Evolutionary conservation across 37 sponge, comb jelly and placozoan species (phyloP), one percentile per base, ranked within the genome.

Genomic region (Oopsacas minuta): DNA sequence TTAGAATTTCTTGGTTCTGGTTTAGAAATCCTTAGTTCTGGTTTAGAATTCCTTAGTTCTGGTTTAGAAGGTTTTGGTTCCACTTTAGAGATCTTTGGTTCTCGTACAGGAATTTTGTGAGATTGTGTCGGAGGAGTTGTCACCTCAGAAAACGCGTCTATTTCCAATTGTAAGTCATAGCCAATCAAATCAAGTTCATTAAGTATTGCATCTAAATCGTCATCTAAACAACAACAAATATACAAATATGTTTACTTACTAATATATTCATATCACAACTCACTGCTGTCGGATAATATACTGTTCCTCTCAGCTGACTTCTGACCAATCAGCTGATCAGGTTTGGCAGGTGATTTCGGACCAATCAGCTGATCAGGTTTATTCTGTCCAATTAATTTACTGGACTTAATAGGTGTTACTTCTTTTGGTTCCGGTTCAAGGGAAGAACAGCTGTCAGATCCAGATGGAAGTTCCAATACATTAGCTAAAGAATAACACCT

Each of bases 71-170:
- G 22, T 61, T 61, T 61, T 32, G 75, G 75, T 61, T 61, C 75
- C 75, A 12, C 32, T 61, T 61, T 61, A 61, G 17, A 12, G 28
- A 10, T 61, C 28, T 3, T 3, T 61, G 7, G 17, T 12, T 3
- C 17, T n/a, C 7, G 75, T 61, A 5, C 28, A 61, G 75, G 28
- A 3, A 3, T 3, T 25, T 3, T n/a, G 7, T 34, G 20, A 34
- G 75, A n/a, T 61, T 61, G 20, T 10, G 75, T 25, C 30, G 75
- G 75, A 61, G 75, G 75, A 61, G 75, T 61, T 25, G 75, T 61
- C 28, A 61, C 75, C 20, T 10, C 30, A 3, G 75, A 61, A 61
- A 61, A 32, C 5, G 5, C 30, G 1, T 61, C 75, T 61, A 61
- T 32, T n/a, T 61, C 75, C 75, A 61, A 32, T n/a, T 61, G 75